Conservation (phyloP, 2,113 vertebrate species). For the Albula goreensis region DNA sequence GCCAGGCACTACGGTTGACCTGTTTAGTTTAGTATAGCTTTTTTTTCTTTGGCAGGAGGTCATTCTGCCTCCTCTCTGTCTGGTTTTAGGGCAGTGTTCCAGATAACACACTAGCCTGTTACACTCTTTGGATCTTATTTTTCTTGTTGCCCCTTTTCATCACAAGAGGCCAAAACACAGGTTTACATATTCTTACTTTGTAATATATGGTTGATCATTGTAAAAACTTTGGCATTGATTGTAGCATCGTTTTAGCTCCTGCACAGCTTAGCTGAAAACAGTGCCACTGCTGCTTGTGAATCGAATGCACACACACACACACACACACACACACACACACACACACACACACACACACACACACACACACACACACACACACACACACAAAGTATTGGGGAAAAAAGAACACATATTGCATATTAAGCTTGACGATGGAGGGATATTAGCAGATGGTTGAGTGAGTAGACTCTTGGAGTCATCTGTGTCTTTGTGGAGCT, state of each 20-base stretch:
- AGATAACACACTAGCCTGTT: not conserved
- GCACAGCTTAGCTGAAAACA: not conserved
- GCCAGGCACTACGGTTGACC: constrained; percentile 36
- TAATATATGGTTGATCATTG: not conserved
- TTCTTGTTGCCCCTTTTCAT: not conserved
- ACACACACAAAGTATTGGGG: no score
- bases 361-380: not conserved
- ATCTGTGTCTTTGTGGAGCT: not conserved
- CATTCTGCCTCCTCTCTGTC: not conserved
- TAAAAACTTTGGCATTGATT: not conserved
- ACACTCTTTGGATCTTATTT: not conserved
- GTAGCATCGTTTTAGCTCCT: not conserved
- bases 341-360: no score
- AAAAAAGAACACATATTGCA: not conserved
- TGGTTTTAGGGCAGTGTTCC: not conserved
- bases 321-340: no score
- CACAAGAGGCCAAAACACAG: not conserved
- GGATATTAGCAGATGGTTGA: not conserved
- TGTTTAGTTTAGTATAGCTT: constrained; percentile 18
- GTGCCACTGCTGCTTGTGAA: not conserved
- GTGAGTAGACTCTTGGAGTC: not conserved
- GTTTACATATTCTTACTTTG: not conserved
- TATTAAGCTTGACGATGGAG: not conserved
- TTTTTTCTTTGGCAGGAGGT: constrained; percentile 14
- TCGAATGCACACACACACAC: not conserved